A percentile compares a stretch with the other conserved stretches of the same genome.
These are phyloP conservation scores for Microcaecilia unicolor DNA, from an alignment of 2,797 vertebrate species.

Conservation along the genomic window DNA sequence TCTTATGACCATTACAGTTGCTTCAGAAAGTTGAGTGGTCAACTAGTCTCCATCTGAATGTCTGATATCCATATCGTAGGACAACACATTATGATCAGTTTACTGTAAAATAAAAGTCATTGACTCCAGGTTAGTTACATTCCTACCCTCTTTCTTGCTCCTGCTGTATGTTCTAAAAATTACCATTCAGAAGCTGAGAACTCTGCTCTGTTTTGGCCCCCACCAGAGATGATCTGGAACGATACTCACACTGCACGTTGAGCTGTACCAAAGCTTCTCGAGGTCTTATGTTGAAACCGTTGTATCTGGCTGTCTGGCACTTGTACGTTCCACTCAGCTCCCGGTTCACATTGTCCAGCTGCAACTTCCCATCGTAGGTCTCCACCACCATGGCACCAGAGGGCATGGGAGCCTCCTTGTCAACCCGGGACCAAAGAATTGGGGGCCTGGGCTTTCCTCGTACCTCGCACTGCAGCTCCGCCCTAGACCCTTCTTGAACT, in stretches of 20 bases:
- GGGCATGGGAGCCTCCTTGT: slow-evolving; percentile 82
- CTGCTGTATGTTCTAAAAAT: too few species aligned
- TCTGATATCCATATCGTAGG: too few species aligned
- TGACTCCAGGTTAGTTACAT: too few species aligned
- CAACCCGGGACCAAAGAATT: slow-evolving; percentile 82
- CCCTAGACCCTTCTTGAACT: slow-evolving; percentile 71
- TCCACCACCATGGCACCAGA: slow-evolving; percentile 63
- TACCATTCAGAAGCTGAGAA: too few species aligned
- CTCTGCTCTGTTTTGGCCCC: too few species aligned
- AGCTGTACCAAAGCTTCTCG: slow-evolving; percentile 83
- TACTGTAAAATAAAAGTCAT: too few species aligned
- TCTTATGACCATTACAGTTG: too few species aligned
- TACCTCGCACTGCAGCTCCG: slow-evolving; percentile 80
- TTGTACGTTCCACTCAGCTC: slow-evolving; percentile 86
- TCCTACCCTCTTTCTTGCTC: too few species aligned
- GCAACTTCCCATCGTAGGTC: slow-evolving; percentile 75
- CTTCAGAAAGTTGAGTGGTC: too few species aligned
- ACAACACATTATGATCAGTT: too few species aligned
- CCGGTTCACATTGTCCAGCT: slow-evolving; percentile 70
- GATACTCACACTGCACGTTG: slow-evolving; percentile 90
- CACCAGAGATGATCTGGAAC: too few species aligned
- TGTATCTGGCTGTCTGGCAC: slow-evolving; percentile 91
- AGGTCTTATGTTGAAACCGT: slow-evolving; percentile 90
- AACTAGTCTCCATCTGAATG: too few species aligned
- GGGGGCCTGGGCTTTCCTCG: slow-evolving; percentile 89